Evolutionary conservation across 1,140 invertebrate species (phyloP).

Genomic region (Sarcophaga peregrina): DNA sequence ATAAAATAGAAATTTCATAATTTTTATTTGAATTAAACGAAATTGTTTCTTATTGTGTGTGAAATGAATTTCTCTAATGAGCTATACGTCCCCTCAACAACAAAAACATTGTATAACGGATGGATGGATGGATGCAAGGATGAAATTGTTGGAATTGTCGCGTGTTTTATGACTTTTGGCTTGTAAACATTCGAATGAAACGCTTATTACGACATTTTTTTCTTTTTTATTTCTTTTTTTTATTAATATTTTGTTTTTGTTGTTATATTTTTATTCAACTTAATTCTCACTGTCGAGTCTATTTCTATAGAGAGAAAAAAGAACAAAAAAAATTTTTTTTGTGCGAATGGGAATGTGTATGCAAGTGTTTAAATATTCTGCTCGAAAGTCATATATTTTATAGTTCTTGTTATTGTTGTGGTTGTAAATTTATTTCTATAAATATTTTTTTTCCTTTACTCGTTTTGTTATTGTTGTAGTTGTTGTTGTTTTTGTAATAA

Average conservation of each 20-base stretch:
- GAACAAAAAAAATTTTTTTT: background rate
- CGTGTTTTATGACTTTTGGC: conserved; percentile 40
- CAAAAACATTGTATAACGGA: no score
- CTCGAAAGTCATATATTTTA: no score
- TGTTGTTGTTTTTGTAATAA: conserved; percentile 31
- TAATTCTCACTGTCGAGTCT: background rate
- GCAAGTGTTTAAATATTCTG: no score
- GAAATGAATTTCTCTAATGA: no score
- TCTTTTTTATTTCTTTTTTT: no score
- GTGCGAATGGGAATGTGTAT: background rate
- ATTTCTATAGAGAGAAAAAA: background rate
- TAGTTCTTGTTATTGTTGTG: background rate
- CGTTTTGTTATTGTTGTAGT: no score
- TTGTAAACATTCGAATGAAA: conserved; percentile 39
- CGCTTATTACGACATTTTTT: conserved; percentile 33
- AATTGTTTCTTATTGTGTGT: no score
- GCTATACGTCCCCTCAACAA: no score
- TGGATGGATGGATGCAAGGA: background rate
- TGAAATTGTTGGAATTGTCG: background rate
- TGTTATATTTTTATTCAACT: background rate
- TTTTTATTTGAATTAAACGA: no score
- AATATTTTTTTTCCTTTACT: background rate
- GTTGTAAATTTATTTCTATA: background rate
- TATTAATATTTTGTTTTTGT: background rate
- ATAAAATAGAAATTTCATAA: no score